Evolutionary conservation across 2,888 invertebrate species (phyloP), one percentile per base, ranked within the genome.

Genomic region (Hedychridium roseum): DNA sequence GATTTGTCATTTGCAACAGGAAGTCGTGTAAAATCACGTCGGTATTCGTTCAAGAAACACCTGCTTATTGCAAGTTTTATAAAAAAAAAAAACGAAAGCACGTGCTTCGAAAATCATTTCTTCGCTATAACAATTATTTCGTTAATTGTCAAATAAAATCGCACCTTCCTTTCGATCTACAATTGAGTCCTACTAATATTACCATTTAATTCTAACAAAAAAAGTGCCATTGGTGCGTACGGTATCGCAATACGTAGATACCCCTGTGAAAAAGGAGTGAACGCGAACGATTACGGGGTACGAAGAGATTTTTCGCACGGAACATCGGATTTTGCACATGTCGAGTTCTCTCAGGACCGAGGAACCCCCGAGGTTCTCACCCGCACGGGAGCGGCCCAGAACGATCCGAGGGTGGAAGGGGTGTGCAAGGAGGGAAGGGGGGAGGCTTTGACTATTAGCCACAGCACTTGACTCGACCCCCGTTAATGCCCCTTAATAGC

Each of bases 391-490:
- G 39, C 18, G 18, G 23, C n/a, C n/a, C n/a, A n/a, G 11, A 16
- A 7, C n/a, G 40, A 21, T n/a, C 11, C 6, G 43, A 28, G 49
- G 53, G 43, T 43, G 27, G 42, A 48, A 32, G 61, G 45, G 60
- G 57, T n/a, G n/a, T n/a, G n/a, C n/a, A n/a, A n/a, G n/a, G n/a
- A n/a, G n/a, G n/a, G n/a, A n/a, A n/a, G n/a, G 42, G 40, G 41
- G 34, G 42, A 16, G 27, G 44, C 49, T 53, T 49, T 52, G 64
- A 69, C 70, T 73, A 73, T 74, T 74, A 73, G 71, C 69, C 54
- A 64, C 68, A 63, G 72, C 74, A 75, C 74, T 75, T 75, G 74
- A 75, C 73, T 74, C 70, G 64, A 66, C 63, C 64, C 66, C 63
- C 53, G 64, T 68, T 70, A 73, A 74, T 73, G 71, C 68, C 66